These are phyloP conservation scores for Florisuga fusca DNA, from an alignment of 2,797 vertebrate genomes.

Conservation along the genomic window DNA sequence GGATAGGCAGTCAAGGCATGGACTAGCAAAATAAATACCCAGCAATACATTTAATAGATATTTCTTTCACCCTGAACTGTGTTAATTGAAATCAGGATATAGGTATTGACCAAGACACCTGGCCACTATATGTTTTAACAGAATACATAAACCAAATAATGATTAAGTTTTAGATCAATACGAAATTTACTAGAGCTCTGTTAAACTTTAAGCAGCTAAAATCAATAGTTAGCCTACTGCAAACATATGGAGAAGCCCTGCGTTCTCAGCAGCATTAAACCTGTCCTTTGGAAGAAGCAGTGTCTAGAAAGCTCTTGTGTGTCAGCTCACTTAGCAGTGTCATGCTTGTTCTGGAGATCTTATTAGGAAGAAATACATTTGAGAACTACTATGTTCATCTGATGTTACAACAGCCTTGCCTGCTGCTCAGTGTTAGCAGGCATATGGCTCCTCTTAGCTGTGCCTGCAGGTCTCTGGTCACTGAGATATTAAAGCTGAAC, in stretches of 20 bases:
- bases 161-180: slow-evolving; percentile 29
- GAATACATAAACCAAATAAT: slow-evolving; percentile 22
- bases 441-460: accelerated
- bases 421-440: accelerated
- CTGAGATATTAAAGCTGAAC: not conserved
- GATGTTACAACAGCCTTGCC: not conserved
- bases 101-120: slow-evolving; percentile 43
- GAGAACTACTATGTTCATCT: not conserved
- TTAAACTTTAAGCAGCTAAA: slow-evolving; percentile 47
- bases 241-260: not conserved
- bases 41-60: not conserved
- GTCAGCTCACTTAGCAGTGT: not conserved
- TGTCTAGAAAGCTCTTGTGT: not conserved
- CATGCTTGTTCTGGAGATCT: not conserved
- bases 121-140: not conserved
- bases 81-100: slow-evolving; percentile 49
- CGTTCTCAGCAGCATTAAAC: not conserved
- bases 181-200: slow-evolving; percentile 24
- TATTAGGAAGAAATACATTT: not conserved
- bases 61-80: not conserved
- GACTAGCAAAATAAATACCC: slow-evolving; percentile 29
- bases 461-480: not conserved
- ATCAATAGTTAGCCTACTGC: slow-evolving; percentile 47
- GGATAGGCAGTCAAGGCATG: not conserved
- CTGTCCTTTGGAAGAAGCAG: not conserved